These are phyloP conservation scores for Mobula hypostoma DNA, from an alignment of 2,113 vertebrate genomes.

Conservation along the genomic window DNA sequence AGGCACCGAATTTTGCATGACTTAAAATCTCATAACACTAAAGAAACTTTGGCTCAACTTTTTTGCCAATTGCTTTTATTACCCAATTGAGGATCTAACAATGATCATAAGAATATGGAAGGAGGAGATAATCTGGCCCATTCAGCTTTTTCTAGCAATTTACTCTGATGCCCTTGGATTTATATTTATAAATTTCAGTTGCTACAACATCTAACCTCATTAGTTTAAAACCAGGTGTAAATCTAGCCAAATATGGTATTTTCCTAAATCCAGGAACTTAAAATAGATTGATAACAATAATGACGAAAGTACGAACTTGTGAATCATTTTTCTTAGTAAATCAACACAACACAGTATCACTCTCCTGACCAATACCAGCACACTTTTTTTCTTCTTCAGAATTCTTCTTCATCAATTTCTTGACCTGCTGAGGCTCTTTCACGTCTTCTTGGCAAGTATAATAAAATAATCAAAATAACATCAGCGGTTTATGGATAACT, in stretches of 20 bases:
- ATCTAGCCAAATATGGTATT: background rate
- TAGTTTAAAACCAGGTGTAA: background rate
- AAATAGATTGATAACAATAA: background rate
- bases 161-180: background rate
- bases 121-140: background rate
- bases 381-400: background rate
- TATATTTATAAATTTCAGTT: background rate
- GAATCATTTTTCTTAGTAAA: background rate
- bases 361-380: background rate
- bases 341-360: background rate
- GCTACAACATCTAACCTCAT: background rate
- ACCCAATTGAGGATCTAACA: background rate
- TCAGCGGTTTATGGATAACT: too few relatives aligned
- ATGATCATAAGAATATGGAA: background rate
- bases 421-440: background rate
- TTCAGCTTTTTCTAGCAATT: background rate
- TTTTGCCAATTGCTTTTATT: background rate
- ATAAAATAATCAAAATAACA: too few relatives aligned
- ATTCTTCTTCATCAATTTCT: background rate
- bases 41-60: too few relatives aligned
- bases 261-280: background rate
- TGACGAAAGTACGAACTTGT: background rate
- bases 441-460: background rate
- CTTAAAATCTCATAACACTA: too few relatives aligned
- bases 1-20: too few relatives aligned